Evolutionary conservation across 2,888 invertebrate genomes (phyloP).

Genomic region (Lottia scabra): DNA sequence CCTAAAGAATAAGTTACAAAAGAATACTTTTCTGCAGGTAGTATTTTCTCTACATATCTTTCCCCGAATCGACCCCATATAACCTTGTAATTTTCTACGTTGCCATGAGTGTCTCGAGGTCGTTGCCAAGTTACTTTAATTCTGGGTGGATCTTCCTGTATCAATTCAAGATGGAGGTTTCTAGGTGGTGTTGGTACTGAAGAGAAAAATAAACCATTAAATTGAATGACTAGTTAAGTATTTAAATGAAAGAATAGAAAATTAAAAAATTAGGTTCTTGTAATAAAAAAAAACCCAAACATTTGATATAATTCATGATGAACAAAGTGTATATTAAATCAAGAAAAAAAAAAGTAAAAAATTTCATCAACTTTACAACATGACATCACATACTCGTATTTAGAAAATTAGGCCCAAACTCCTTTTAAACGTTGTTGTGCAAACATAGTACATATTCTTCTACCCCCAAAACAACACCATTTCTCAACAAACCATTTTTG

Average conservation of each 20-base stretch:
- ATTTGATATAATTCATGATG: too few species aligned
- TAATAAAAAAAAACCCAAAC: neutral
- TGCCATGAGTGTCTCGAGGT: slow-evolving; percentile 90
- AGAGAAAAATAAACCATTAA: slow-evolving; percentile 29
- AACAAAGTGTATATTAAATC: too few species aligned
- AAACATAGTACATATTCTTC: too few species aligned
- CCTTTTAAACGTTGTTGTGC: too few species aligned
- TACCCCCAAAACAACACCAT: too few species aligned
- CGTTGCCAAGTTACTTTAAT: slow-evolving; percentile 93
- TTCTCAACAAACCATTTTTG: too few species aligned
- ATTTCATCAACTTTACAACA: too few species aligned
- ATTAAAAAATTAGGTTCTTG: neutral
- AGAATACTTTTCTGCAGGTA: slow-evolving; percentile 41
- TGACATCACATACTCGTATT: too few species aligned
- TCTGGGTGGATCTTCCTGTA: slow-evolving; percentile 88
- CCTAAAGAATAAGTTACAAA: slow-evolving; percentile 33
- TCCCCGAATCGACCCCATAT: slow-evolving; percentile 59
- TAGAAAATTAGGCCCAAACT: too few species aligned
- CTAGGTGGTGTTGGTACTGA: slow-evolving; percentile 71
- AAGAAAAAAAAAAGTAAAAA: too few species aligned
- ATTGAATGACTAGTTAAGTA: too few species aligned
- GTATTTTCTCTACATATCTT: slow-evolving; percentile 46
- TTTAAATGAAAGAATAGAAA: neutral
- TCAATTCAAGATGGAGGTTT: slow-evolving; percentile 75
- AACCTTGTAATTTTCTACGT: slow-evolving; percentile 67